Percentiles rank a stretch among this genome's conserved stretches.
Conservation (phyloP, 2,113 vertebrate genomes). For the Lampris incognitus region DNA sequence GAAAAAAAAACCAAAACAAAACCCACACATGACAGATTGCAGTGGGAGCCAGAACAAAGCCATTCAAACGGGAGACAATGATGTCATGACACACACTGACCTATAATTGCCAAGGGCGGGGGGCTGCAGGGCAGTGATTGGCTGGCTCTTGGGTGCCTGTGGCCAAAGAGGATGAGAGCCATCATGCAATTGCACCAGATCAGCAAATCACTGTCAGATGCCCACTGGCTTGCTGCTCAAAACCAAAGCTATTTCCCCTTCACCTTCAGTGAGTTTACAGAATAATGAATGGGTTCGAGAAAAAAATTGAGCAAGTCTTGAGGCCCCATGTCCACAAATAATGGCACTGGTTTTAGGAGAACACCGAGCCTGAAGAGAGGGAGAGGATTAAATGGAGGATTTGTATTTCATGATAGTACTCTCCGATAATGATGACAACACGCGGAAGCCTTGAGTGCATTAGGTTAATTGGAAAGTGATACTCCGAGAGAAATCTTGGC, state of each 20-base stretch:
- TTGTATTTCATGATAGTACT: conserved; percentile 3
- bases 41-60: conserved; percentile 32
- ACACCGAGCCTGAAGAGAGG: conserved; percentile 34
- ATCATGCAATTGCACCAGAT: conserved; percentile 76
- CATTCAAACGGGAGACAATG: conserved; percentile 67
- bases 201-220: conserved; percentile 83
- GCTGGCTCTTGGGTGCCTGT: conserved; percentile 35
- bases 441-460: conserved; percentile 16
- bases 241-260: conserved; percentile 53
- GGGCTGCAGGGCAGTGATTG: conserved; percentile 65
- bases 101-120: conserved; percentile 76
- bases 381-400: conserved; percentile 10
- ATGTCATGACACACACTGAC: conserved; percentile 72
- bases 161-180: conserved; percentile 69
- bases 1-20: conserved; percentile 10
- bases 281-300: conserved; percentile 23
- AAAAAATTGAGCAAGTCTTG: conserved; percentile 20
- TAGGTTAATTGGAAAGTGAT: conserved; percentile 41
- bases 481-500: conserved; percentile 30
- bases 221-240: conserved; percentile 49
- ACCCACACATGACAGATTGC: conserved; percentile 52
- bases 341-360: conserved; percentile 36
- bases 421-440: conserved; percentile 20
- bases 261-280: conserved; percentile 45
- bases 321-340: conserved; percentile 34